phyloP scores from a whole-genome alignment of 2,797 vertebrate genomes.

The Rhinella marina region DNA sequence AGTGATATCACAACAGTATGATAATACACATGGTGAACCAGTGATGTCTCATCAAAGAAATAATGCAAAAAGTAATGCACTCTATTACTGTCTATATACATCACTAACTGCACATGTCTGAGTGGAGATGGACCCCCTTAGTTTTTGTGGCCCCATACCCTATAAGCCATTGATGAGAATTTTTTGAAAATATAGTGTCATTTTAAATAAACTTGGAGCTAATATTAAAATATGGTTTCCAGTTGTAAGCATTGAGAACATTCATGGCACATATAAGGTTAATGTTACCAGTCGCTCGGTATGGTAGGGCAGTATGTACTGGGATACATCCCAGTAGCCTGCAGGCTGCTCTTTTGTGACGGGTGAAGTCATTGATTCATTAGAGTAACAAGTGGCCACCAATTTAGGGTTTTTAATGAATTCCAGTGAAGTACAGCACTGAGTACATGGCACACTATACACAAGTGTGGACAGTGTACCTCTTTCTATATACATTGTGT shows the following conservation, averaged over 20 bases:
- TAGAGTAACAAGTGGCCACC: not conserved
- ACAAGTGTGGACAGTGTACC: not conserved
- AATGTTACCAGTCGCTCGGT: not conserved
- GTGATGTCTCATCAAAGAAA: no score
- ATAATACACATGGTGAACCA: no score
- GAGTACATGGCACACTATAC: not conserved
- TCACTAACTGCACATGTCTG: no score
- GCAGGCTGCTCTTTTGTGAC: not conserved
- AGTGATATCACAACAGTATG: no score
- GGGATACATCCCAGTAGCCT: not conserved
- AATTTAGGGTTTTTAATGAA: not conserved
- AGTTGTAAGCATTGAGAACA: not conserved
- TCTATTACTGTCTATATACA: no score
- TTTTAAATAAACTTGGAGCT: not conserved
- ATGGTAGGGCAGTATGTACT: not conserved
- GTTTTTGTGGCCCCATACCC: no score
- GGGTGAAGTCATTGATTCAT: not conserved
- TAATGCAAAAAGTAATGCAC: no score
- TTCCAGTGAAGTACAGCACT: not conserved
- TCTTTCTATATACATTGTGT: not conserved
- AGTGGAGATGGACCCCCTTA: no score
- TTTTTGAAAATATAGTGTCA: no score
- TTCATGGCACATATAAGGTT: not conserved
- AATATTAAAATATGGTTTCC: not conserved
- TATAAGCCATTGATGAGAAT: no score